Evolutionary conservation across 2,113 vertebrate genomes (phyloP), one percentile per base, ranked within the genome.

Genomic region (Ellobius talpinus): DNA sequence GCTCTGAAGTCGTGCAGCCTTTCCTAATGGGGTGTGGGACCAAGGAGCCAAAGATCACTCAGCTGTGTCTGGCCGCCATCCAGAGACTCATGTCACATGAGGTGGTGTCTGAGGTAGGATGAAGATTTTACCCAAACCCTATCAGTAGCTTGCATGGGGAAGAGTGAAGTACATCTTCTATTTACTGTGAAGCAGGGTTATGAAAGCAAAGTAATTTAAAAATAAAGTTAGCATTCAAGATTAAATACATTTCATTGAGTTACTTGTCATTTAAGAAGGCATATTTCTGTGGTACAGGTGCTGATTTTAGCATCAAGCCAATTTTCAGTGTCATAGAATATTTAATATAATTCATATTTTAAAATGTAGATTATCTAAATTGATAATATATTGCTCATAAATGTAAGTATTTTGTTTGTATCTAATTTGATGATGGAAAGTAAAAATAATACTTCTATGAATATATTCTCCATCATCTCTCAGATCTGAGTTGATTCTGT

Each of bases 11-110:
- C 87, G 99, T 99, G 97, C 99, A 99, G 94, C 99, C 99, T 78
- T 99, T 99, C 97, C 99, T 99, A 91, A 99, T 99, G 99, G 99
- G 99, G 74, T 99, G 99, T 98, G 99, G 99, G 98, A 99, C 99
- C 97, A 99, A 99, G 98, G 99, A 99, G 98, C 99, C 99, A 96
- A 99, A 99, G 99, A 99, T 99, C 98, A 99, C 99, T 97, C 99
- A 99, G 96, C 98, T 99, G 4, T 99, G 99, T 98, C 98, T 99
- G 97, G 99, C 99, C 65, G 99, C 99, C 97, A 99, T 99, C 98
- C 99, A 99, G 98, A 99, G 99, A 96, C 99, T 99, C 93, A 99
- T 99, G 99, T 99, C 99, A 91, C 99, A 99, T 86, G 99, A 99
- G 98, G 99, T 99, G 68, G 99, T 99, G 77, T 99, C 99, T 94